phyloP scores from a whole-genome alignment of 2,888 invertebrate species.

The Dugesia japonica region DNA sequence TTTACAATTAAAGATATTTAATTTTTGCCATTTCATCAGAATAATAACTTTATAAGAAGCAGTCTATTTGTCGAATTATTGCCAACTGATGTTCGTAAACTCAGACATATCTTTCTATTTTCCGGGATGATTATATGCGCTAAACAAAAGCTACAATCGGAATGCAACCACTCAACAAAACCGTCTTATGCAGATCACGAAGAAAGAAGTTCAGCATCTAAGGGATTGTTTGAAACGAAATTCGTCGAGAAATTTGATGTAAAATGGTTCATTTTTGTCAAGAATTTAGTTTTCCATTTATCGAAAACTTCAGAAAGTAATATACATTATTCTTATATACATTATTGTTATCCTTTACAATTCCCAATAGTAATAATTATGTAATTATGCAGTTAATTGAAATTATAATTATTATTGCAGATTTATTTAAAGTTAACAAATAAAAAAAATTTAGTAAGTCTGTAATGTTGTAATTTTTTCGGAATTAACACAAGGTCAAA shows the following conservation, averaged over 20 bases:
- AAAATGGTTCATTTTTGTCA: neutral
- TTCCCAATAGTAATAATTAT: too few relatives aligned
- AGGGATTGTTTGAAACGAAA: neutral
- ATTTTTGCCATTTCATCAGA: neutral
- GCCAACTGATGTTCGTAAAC: constrained; percentile 64
- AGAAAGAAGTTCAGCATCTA: neutral
- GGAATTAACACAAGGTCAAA: too few relatives aligned
- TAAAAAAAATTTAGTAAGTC: too few relatives aligned
- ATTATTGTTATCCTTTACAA: too few relatives aligned
- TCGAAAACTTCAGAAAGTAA: neutral
- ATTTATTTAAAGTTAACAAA: too few relatives aligned
- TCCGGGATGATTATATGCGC: constrained; percentile 86
- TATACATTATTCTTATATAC: too few relatives aligned
- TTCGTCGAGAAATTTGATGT: neutral
- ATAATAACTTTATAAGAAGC: neutral
- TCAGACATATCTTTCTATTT: constrained; percentile 77
- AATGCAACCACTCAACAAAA: neutral
- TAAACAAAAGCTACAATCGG: constrained; percentile 50
- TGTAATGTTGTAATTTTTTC: too few relatives aligned
- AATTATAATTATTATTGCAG: too few relatives aligned
- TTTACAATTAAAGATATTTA: too few relatives aligned
- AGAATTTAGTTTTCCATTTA: neutral
- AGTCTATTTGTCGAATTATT: constrained; percentile 62
- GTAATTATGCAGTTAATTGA: too few relatives aligned
- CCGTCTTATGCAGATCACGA: neutral